Evolutionary conservation across 1,140 invertebrate genomes (phyloP).

Genomic region (Sesamia nonagrioides): DNA sequence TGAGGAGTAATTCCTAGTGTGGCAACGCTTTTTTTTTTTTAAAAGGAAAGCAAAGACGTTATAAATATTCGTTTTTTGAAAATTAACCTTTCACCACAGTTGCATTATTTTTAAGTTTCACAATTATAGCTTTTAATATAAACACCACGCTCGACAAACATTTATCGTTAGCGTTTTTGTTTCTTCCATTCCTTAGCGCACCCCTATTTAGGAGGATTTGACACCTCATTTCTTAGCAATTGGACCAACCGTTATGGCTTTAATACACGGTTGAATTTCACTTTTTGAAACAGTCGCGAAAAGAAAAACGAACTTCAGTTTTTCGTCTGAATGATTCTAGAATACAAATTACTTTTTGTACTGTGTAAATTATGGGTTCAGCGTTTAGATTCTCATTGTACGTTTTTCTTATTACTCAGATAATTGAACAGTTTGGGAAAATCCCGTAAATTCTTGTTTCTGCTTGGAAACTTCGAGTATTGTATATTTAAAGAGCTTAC

Average conservation of each 20-base stretch:
- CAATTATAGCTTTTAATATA: not conserved
- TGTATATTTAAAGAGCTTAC: too few relatives aligned
- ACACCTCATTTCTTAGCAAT: slow-evolving; percentile 41
- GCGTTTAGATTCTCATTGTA: too few relatives aligned
- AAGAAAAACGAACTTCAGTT: slow-evolving; percentile 19
- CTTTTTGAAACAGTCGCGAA: slow-evolving; percentile 21
- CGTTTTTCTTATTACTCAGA: too few relatives aligned
- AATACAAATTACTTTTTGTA: not conserved
- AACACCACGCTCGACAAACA: not conserved
- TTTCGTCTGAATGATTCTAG: slow-evolving; percentile 2
- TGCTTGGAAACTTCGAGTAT: too few relatives aligned
- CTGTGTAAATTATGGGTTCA: not conserved
- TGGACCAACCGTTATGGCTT: slow-evolving; percentile 25
- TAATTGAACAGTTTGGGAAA: too few relatives aligned
- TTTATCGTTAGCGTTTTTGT: slow-evolving; percentile 1
- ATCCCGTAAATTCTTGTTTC: too few relatives aligned
- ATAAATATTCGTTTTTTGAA: too few relatives aligned
- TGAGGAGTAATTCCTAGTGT: too few relatives aligned
- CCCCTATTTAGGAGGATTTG: slow-evolving; percentile 14
- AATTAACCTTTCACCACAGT: not conserved
- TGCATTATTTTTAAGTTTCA: not conserved
- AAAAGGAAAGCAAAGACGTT: too few relatives aligned
- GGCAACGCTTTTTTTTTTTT: too few relatives aligned
- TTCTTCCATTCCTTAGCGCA: slow-evolving; percentile 8
- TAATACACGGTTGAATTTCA: slow-evolving; percentile 31